Evolutionary conservation across 2,113 vertebrate genomes (phyloP).

Genomic region (Cyrtonyx montezumae): DNA sequence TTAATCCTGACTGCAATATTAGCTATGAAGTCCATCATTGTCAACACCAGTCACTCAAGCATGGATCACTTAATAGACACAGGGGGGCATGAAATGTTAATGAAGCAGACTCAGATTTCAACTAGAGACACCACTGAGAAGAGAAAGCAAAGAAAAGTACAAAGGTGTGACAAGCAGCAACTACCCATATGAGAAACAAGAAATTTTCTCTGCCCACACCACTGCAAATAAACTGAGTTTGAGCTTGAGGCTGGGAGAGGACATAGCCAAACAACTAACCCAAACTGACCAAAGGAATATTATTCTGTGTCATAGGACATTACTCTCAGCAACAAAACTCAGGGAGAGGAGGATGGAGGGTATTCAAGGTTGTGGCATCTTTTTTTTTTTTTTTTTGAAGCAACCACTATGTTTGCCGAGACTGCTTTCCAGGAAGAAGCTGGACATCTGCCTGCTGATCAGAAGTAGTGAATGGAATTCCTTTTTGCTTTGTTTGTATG

Average conservation of each 20-base stretch:
- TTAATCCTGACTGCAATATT: constrained; percentile 32
- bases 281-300: neutral
- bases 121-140: neutral
- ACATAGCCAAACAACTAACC: neutral
- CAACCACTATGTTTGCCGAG: neutral
- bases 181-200: neutral
- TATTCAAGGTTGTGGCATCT: neutral
- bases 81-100: neutral
- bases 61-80: neutral
- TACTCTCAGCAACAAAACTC: neutral
- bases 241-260: neutral
- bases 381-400: neutral
- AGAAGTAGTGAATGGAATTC: neutral
- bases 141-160: neutral
- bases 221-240: neutral
- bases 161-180: neutral
- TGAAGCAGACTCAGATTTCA: neutral
- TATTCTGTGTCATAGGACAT: neutral
- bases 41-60: constrained; percentile 23
- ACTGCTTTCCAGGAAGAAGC: neutral
- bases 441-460: neutral
- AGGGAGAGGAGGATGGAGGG: neutral
- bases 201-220: neutral
- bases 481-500: neutral
- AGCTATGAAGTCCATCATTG: constrained; percentile 47